phyloP scores from a whole-genome alignment of 2,888 invertebrate species.

The Caenorhabditis sinica region DNA sequence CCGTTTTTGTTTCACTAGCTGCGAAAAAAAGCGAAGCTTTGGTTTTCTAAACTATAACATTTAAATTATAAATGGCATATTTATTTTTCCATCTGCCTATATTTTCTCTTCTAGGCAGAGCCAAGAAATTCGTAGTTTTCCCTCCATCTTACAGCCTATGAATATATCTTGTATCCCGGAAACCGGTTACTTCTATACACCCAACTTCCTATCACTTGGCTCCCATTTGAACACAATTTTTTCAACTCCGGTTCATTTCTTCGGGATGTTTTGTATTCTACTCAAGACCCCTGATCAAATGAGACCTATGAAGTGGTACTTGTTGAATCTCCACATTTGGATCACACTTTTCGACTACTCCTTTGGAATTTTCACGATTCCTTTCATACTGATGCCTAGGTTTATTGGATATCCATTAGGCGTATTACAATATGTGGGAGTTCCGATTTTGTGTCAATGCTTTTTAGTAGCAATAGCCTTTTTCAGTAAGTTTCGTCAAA shows the following conservation, averaged over 20 bases:
- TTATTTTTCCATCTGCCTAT: too few relatives aligned
- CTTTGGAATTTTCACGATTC: neutral
- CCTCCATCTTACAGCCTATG: too few relatives aligned
- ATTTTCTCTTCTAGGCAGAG: too few relatives aligned
- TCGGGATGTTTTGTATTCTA: slow-evolving; percentile 32
- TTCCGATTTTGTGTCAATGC: neutral
- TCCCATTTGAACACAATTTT: neutral
- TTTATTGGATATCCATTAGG: neutral
- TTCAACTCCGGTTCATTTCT: slow-evolving; percentile 14
- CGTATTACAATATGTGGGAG: neutral
- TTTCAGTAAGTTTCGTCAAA: too few relatives aligned
- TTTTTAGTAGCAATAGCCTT: too few relatives aligned
- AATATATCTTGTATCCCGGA: too few relatives aligned
- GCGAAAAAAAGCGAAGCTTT: too few relatives aligned
- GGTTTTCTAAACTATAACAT: too few relatives aligned
- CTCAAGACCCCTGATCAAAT: slow-evolving; percentile 28
- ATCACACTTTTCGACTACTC: neutral
- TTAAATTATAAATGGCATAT: too few relatives aligned
- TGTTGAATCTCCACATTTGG: slow-evolving; percentile 2
- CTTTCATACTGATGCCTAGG: neutral
- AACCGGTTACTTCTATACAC: too few relatives aligned
- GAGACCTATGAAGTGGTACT: neutral
- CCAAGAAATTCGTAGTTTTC: too few relatives aligned
- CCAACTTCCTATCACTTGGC: neutral
- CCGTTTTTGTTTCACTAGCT: too few relatives aligned